Evolutionary conservation across 37 sponge, comb jelly and placozoan genomes (phyloP), one percentile per base, ranked within the genome.

Genomic region (Cliona cf. orientalis): DNA sequence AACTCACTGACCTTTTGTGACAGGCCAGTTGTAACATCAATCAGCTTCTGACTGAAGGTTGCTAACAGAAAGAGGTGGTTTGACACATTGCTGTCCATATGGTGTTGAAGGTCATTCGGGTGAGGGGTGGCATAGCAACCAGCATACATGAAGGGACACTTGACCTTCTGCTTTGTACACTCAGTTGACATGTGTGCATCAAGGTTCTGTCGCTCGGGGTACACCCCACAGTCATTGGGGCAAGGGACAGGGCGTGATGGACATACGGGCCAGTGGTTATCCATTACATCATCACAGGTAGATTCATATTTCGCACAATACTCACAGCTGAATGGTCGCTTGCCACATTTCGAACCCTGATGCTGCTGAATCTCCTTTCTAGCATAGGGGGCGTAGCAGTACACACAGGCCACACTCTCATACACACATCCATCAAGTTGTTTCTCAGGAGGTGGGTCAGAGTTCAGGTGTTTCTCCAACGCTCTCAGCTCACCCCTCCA

Each of bases 401-500:
- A 58, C 40, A 32, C 28, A 40, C 82, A 81, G 1, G 42, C 46
- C 21, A 71, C 35, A 2, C 9, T 26, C 31, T 29, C 43, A 72
- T 62, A 72, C 43, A 26, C 45, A 43, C 82, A 81, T 3, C 44
- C 63, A 14, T 59, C 41, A 17, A 70, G 63, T 19, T 76, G 12
- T 7, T 39, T 40, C 3, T 37, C 38, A 5, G 76, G 19, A 61
- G 62, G 26, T 19, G 62, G 36, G 7, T 64, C 33, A 21, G 1
- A 5, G 43, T 78, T 61, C 62, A 81, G 42, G 39, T 81, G 82
- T 6, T 55, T 33, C 1, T 71, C 72, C 21, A 61, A 29, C 26
- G 41, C 36, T 32, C 42, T 68, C 28, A 81, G 60, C 26, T 60
- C 21, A n/a, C 84, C 84, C 21, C 53, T 84, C 84, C 84, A 84